These are phyloP conservation scores for Clitarchus hookeri DNA, from an alignment of 2,888 invertebrate species.

Conservation along the genomic window DNA sequence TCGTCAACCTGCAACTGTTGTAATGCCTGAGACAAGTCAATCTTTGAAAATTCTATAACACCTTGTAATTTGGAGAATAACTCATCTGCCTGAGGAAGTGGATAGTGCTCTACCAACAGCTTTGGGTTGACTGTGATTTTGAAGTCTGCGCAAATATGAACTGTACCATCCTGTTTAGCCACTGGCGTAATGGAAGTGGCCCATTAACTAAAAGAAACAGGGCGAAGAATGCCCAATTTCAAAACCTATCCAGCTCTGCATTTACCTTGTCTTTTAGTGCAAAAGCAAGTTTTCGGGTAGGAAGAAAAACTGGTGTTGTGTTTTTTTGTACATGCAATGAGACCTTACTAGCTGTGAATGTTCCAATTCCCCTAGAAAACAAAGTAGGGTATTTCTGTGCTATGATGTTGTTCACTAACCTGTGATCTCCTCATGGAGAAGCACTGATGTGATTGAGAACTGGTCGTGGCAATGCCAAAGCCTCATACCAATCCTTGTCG, in stretches of 20 bases:
- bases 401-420: too few relatives aligned
- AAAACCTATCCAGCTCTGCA: not conserved
- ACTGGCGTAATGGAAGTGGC: not conserved
- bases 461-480: too few relatives aligned
- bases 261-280: not conserved
- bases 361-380: too few relatives aligned
- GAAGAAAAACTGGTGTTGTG: not conserved
- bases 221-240: not conserved
- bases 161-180: not conserved
- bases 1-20: conserved; percentile 29
- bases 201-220: not conserved
- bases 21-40: conserved; percentile 27
- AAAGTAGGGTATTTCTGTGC: too few relatives aligned
- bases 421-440: too few relatives aligned
- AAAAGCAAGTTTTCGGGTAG: not conserved
- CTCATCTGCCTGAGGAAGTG: conserved; percentile 27
- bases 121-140: not conserved
- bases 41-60: conserved; percentile 18
- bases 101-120: conserved; percentile 11
- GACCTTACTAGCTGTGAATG: too few relatives aligned
- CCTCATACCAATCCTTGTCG: too few relatives aligned
- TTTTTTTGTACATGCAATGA: not conserved
- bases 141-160: not conserved
- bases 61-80: conserved; percentile 22
- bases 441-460: too few relatives aligned